Evolutionary conservation across 1,140 invertebrate species (phyloP), one percentile per base, ranked within the genome.

Genomic region (Nilaparvata lugens): DNA sequence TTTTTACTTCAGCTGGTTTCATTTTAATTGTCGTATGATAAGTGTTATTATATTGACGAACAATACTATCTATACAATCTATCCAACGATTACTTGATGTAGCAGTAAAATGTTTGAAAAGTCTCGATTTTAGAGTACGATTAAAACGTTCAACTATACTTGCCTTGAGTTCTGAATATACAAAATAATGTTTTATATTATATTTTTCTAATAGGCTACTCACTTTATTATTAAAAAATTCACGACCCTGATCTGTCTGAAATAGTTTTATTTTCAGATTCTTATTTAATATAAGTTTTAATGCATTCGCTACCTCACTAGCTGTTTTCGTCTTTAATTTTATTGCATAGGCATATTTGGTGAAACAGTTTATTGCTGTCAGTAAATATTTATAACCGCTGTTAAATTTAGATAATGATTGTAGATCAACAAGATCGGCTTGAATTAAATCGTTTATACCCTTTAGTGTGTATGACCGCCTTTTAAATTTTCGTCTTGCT

Each of bases 91-190:
- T 28, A 28, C 28, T 28, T 4, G 28, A 28, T 28, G 28, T 52
- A 55, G 66, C 54, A 52, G 68, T 74, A 62, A 76, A 74, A 58
- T 67, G 63, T 62, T 67, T 67, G 58, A 58, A 76, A 64, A 77
- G 68, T 52, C 52, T 62, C 5, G 52, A 54, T 68, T 74, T 75
- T 31, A 77, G 52, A 38, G 70, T 75, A 45, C 71, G 59, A 68
- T 74, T 72, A 24, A 74, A 73, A 28, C 75, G 57, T 69, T 77
- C 75, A 48, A 70, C 67, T 51, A 76, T 66, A 1, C 66, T 54
- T 14, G 69, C 73, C 70, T 77, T 77, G n/a, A 66, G 63, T 7
- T 67, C 61, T 45, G 59, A 70, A 61, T 71, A 70, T 18, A 67
- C 72, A 1, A 65, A 65, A 63, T 74, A 75, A 63, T 73, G 69